Conservation (phyloP, 2,797 vertebrate genomes). For the Phoeniculus purpureus region DNA sequence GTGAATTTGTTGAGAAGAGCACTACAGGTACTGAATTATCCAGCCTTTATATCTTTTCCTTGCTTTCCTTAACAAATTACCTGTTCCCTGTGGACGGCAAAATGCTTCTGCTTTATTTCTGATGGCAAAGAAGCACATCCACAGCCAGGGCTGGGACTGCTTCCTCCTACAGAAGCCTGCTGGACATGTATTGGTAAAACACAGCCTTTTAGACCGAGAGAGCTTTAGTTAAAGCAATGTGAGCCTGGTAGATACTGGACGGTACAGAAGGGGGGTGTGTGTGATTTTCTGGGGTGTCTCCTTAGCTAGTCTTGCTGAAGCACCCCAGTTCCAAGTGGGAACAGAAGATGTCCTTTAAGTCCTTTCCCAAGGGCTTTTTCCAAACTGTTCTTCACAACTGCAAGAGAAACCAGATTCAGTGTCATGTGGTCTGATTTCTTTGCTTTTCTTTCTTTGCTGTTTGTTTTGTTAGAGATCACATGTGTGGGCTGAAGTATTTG, state of each 20-base stretch:
- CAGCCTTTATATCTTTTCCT: background rate
- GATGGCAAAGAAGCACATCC: background rate
- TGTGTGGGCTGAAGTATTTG: background rate
- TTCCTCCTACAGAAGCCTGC: background rate
- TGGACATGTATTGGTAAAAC: background rate
- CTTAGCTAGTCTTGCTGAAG: background rate
- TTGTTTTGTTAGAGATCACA: fast-evolving
- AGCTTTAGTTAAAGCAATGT: background rate
- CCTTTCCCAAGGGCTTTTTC: background rate
- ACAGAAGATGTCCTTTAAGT: background rate
- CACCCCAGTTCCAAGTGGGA: background rate
- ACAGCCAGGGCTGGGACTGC: background rate
- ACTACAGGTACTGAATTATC: background rate
- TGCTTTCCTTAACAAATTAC: background rate
- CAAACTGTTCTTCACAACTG: background rate
- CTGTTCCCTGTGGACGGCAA: background rate
- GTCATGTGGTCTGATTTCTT: background rate
- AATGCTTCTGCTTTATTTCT: background rate
- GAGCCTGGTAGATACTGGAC: fast-evolving
- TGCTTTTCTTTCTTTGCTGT: background rate
- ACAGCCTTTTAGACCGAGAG: fast-evolving
- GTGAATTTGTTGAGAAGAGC: background rate
- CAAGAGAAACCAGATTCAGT: background rate
- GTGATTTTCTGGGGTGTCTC: background rate
- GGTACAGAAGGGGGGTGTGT: fast-evolving